A percentile compares a stretch with the other conserved stretches of the same genome.
These are phyloP conservation scores for Punctoribates punctum DNA, from an alignment of 2,888 invertebrate genomes.

Conservation along the genomic window DNA sequence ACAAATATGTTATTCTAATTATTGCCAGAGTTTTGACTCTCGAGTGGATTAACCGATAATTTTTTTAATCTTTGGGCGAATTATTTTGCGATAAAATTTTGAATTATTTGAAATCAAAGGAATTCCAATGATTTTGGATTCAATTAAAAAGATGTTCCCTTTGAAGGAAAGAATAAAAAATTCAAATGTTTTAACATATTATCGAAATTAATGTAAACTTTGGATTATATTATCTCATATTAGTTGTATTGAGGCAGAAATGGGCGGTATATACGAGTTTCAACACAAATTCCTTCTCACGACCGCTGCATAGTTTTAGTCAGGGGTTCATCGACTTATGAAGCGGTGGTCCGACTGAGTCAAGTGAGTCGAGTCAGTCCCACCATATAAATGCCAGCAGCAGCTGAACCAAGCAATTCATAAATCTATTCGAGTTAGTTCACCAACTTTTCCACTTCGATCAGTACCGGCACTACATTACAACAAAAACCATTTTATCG, in stretches of 20 bases:
- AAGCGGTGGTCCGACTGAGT: conserved; percentile 28
- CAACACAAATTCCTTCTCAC: conserved; percentile 35
- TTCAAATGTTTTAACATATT: too few relatives aligned
- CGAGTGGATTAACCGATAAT: too few relatives aligned
- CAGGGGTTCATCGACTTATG: conserved; percentile 35
- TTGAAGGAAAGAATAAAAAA: too few relatives aligned
- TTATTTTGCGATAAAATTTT: too few relatives aligned
- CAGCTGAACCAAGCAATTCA: conserved; percentile 28
- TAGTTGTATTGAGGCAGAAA: conserved; percentile 24
- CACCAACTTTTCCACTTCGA: neutral
- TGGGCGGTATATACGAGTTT: conserved; percentile 28
- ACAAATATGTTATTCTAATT: too few relatives aligned
- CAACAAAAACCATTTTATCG: neutral
- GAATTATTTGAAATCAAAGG: too few relatives aligned
- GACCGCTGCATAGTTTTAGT: conserved; percentile 28
- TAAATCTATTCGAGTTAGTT: neutral
- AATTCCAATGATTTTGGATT: too few relatives aligned
- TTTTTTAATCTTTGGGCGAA: too few relatives aligned
- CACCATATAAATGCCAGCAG: conserved; percentile 33
- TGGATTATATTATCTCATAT: neutral
- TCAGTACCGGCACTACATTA: neutral
- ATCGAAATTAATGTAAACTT: too few relatives aligned
- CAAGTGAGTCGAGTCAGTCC: neutral
- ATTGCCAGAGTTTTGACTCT: too few relatives aligned
- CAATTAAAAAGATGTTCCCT: too few relatives aligned